A percentile compares a stretch with the other conserved stretches of the same genome.
Evolutionary conservation across 2,888 invertebrate species (phyloP).

Genomic region (Elegia similella): DNA sequence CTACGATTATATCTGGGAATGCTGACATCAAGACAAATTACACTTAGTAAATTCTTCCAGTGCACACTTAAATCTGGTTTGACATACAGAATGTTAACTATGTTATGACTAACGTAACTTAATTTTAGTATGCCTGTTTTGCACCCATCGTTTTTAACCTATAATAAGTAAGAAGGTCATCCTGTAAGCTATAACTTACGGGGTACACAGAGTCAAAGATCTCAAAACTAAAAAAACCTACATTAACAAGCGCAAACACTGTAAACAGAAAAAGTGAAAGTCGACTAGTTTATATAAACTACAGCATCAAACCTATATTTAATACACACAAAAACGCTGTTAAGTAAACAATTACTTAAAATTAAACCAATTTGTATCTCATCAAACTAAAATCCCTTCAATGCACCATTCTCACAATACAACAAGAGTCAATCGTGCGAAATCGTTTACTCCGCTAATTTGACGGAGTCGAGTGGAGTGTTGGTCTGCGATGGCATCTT

Average conservation of each 20-base stretch:
- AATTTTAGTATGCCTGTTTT: too few relatives aligned
- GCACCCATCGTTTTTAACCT: too few relatives aligned
- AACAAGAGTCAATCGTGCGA: conserved; percentile 31
- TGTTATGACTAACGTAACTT: not conserved
- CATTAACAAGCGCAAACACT: too few relatives aligned
- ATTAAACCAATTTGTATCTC: not conserved
- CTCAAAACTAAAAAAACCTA: too few relatives aligned
- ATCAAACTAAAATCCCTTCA: not conserved
- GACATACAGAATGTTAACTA: not conserved
- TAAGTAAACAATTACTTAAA: not conserved
- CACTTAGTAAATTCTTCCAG: conserved; percentile 1
- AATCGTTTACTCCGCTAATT: conserved; percentile 68
- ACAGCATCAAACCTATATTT: too few relatives aligned
- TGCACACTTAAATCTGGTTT: not conserved
- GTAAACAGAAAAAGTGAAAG: too few relatives aligned
- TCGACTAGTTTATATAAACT: too few relatives aligned
- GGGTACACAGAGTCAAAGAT: too few relatives aligned
- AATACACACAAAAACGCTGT: too few relatives aligned
- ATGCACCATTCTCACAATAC: not conserved
- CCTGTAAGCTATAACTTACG: too few relatives aligned
- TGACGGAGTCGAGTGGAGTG: conserved; percentile 64
- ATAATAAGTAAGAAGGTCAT: too few relatives aligned
- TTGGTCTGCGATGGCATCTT: conserved; percentile 74
- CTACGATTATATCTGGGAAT: conserved; percentile 6
- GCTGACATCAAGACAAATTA: not conserved